These are phyloP conservation scores for Thymelicus sylvestris DNA, from an alignment of 2,888 invertebrate genomes.

Conservation along the genomic window DNA sequence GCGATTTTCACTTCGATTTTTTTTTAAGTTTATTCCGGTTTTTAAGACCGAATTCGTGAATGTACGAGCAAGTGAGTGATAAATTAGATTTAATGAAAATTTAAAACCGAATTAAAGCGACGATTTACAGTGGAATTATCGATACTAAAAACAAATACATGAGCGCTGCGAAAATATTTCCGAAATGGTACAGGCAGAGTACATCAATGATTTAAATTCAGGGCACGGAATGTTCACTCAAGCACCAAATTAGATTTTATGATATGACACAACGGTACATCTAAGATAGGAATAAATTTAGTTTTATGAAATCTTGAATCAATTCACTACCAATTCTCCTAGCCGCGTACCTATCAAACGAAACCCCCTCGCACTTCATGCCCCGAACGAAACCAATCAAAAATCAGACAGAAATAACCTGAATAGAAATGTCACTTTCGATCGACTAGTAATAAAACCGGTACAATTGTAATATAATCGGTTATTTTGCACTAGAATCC, in stretches of 20 bases:
- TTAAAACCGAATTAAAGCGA: background rate
- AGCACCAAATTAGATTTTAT: constrained; percentile 19
- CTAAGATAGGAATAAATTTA: constrained; percentile 19
- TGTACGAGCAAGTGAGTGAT: background rate
- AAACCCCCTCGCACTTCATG: constrained; percentile 55
- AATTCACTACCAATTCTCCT: constrained; percentile 11
- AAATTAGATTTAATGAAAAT: background rate
- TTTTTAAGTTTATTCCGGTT: background rate
- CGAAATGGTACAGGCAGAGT: constrained; percentile 15
- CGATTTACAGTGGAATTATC: constrained; percentile 54
- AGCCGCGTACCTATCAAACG: constrained; percentile 46
- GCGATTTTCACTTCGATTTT: background rate
- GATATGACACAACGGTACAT: constrained; percentile 11
- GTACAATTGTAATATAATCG: background rate
- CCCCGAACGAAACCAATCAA: constrained; percentile 38
- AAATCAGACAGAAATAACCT: no score
- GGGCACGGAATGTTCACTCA: background rate
- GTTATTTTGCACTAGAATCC: background rate
- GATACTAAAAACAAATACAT: constrained; percentile 62
- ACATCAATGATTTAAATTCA: background rate
- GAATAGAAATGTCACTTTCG: constrained; percentile 72
- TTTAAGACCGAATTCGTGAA: background rate
- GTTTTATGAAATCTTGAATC: constrained; percentile 27
- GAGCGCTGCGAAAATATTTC: constrained; percentile 53
- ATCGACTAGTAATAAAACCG: constrained; percentile 37